These are phyloP conservation scores for Mobula birostris DNA, from an alignment of 2,113 vertebrate genomes.

Conservation along the genomic window DNA sequence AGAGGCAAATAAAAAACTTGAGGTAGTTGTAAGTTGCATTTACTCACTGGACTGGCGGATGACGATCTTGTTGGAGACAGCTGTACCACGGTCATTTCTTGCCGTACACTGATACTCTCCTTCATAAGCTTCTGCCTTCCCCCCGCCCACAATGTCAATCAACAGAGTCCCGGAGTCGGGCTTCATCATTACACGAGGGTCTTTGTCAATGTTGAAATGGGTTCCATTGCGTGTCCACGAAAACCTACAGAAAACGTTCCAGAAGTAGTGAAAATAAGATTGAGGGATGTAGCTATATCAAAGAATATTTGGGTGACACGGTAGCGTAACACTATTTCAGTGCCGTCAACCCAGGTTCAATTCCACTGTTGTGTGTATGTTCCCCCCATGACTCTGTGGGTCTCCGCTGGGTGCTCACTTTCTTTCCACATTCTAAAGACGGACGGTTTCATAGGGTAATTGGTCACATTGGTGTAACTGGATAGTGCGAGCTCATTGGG, in stretches of 20 bases:
- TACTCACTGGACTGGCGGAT: slow-evolving; percentile 83
- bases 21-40: background rate
- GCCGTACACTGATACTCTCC: slow-evolving; percentile 89
- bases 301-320: background rate
- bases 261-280: no score
- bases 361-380: no score
- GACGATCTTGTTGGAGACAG: slow-evolving; percentile 83
- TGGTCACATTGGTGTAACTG: no score
- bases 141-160: slow-evolving; percentile 79
- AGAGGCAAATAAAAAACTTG: background rate
- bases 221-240: slow-evolving; percentile 92
- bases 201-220: slow-evolving; percentile 83
- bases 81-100: slow-evolving; percentile 83
- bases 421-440: no score
- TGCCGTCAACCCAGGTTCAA: no score
- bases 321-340: no score
- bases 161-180: slow-evolving; percentile 77
- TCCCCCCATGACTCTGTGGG: no score
- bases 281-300: no score
- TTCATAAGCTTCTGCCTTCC: slow-evolving; percentile 78
- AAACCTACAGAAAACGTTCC: slow-evolving; percentile 59
- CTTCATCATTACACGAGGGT: slow-evolving; percentile 74
- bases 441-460: no score
- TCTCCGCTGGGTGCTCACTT: no score
- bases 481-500: no score